These are phyloP conservation scores for Nephila pilipes DNA, from an alignment of 1,140 invertebrate species.

Conservation along the genomic window DNA sequence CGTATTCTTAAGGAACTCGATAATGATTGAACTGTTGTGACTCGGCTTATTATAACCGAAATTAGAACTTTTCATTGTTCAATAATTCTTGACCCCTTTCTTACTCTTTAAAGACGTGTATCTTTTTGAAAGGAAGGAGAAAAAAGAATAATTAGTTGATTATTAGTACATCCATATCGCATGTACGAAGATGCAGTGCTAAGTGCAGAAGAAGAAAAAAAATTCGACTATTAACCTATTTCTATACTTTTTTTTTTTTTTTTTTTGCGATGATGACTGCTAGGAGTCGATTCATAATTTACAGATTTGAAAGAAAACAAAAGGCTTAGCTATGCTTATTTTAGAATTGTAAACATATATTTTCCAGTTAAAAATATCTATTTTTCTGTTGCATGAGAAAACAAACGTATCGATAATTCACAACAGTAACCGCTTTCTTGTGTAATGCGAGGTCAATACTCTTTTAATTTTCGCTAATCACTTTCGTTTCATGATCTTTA, in stretches of 20 bases:
- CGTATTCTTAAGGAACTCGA: not conserved
- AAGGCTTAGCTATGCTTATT: not conserved
- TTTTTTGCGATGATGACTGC: not conserved
- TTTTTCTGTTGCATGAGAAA: not conserved
- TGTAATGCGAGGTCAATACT: not conserved
- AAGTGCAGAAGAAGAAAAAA: not conserved
- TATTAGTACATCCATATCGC: conserved; percentile 20
- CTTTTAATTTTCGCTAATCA: not conserved
- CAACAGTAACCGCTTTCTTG: not conserved
- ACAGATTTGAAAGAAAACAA: not conserved
- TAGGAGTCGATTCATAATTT: not conserved
- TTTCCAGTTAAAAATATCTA: not conserved
- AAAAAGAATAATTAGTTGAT: conserved; percentile 1
- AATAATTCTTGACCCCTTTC: conserved; percentile 37
- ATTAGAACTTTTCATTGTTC: conserved; percentile 30
- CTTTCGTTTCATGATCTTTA: not conserved
- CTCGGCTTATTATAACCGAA: not conserved
- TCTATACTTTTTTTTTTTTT: not conserved
- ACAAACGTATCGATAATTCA: not conserved
- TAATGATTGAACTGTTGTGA: not conserved
- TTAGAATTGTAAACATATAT: not conserved
- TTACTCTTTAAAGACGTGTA: not conserved
- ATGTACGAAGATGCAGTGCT: not conserved
- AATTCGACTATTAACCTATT: conserved; percentile 2
- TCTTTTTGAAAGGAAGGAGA: not conserved